Evolutionary conservation across 2,888 invertebrate genomes (phyloP).

Genomic region (Atethmia centrago): DNA sequence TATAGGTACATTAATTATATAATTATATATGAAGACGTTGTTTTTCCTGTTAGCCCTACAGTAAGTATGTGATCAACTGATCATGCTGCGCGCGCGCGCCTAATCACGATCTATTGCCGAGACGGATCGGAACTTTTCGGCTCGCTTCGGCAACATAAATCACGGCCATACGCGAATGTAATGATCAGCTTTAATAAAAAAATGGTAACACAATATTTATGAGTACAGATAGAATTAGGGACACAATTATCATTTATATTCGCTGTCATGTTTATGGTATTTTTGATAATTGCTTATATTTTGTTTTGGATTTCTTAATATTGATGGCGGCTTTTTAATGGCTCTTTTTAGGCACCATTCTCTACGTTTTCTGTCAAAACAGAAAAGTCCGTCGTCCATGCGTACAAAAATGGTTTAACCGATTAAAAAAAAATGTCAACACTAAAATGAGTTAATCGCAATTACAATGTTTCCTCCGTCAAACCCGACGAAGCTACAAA

Average conservation of each 20-base stretch:
- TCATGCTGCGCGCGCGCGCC: conserved; percentile 77
- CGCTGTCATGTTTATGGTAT: conserved; percentile 62
- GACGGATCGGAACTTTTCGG: conserved; percentile 67
- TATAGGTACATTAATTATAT: too few species aligned
- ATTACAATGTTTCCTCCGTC: conserved; percentile 2
- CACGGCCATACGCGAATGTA: conserved; percentile 76
- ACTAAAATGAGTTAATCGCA: conserved; percentile 10
- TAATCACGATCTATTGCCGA: conserved; percentile 76
- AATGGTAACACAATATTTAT: conserved; percentile 67
- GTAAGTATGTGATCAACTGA: conserved; percentile 58
- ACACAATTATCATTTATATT: conserved; percentile 66
- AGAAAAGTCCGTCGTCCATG: not conserved
- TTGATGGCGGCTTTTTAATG: conserved; percentile 24
- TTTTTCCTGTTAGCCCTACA: conserved; percentile 47
- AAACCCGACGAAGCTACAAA: conserved; percentile 25
- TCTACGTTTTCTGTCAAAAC: not conserved
- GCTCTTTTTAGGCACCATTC: not conserved
- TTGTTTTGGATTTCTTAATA: conserved; percentile 31
- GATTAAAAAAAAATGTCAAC: not conserved
- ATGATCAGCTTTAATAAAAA: conserved; percentile 70
- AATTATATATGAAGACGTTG: not conserved
- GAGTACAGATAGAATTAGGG: conserved; percentile 60
- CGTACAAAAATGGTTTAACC: not conserved
- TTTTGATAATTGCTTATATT: conserved; percentile 55
- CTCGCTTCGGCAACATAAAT: conserved; percentile 73